Evolutionary conservation across 2,888 invertebrate species (phyloP).

Genomic region (Clitarchus hookeri): DNA sequence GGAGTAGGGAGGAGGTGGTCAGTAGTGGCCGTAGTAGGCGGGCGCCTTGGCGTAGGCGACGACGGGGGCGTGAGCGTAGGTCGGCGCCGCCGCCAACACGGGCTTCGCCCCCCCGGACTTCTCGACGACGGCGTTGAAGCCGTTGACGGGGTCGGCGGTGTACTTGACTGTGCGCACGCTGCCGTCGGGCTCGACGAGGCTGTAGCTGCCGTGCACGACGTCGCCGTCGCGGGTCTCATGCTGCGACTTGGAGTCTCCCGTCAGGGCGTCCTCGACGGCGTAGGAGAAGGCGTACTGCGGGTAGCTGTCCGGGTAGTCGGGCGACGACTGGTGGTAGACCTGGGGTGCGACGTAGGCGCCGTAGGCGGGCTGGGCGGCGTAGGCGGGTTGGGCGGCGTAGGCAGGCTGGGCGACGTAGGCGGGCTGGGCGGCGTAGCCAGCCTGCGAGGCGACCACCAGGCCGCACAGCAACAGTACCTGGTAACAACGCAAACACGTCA

Average conservation of each 20-base stretch:
- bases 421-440: conserved; percentile 11
- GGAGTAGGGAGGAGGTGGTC: background rate
- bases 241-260: conserved; percentile 38
- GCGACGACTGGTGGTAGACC: conserved; percentile 46
- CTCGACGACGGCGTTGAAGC: conserved; percentile 36
- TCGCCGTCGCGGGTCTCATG: conserved; percentile 38
- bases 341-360: conserved; percentile 42
- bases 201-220: conserved; percentile 39
- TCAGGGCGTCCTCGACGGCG: conserved; percentile 31
- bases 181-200: conserved; percentile 36
- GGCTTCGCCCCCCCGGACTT: background rate
- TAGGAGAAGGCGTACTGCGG: conserved; percentile 35
- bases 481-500: no score
- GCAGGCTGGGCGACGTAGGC: conserved; percentile 28
- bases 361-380: conserved; percentile 26
- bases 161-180: conserved; percentile 35
- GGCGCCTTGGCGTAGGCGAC: conserved; percentile 29
- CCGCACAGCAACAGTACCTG: background rate
- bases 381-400: background rate
- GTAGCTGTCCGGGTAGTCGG: conserved; percentile 27
- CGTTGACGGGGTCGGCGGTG: conserved; percentile 35
- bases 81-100: background rate
- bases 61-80: conserved; percentile 29
- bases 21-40: conserved; percentile 28
- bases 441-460: background rate